phyloP scores from a whole-genome alignment of 1,140 invertebrate genomes.

The Liolophura sinensis region DNA sequence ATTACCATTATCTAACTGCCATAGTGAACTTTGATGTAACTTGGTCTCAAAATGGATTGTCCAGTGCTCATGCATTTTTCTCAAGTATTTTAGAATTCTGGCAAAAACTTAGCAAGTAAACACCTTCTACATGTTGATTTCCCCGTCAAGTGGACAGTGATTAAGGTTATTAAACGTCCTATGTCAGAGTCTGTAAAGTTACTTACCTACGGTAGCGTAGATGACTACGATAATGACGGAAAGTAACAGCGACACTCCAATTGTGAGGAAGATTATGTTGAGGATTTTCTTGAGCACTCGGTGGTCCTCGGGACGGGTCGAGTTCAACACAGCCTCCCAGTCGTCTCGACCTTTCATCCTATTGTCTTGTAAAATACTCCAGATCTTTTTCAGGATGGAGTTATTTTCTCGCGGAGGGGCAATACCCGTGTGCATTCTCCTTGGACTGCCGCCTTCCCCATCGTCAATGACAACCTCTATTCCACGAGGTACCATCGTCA shows the following conservation, averaged over 20 bases:
- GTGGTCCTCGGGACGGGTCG: constrained; percentile 27
- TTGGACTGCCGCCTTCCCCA: too few relatives aligned
- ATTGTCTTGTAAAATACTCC: constrained; percentile 26
- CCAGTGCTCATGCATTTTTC: too few relatives aligned
- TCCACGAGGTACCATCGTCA: constrained; percentile 24
- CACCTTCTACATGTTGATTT: too few relatives aligned
- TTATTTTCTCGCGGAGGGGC: constrained; percentile 15
- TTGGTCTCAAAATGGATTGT: too few relatives aligned
- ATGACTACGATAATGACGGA: constrained; percentile 32
- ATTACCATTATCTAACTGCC: too few relatives aligned
- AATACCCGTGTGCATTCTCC: too few relatives aligned
- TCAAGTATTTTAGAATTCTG: too few relatives aligned
- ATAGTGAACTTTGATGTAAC: too few relatives aligned
- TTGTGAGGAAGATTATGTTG: constrained; percentile 31
- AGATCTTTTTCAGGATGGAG: constrained; percentile 20
- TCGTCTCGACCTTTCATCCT: constrained; percentile 19
- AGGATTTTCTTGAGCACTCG: constrained; percentile 28
- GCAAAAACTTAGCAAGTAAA: too few relatives aligned
- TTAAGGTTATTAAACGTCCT: too few relatives aligned
- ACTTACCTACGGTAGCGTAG: constrained; percentile 31
- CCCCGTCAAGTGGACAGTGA: too few relatives aligned
- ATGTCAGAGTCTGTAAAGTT: too few relatives aligned
- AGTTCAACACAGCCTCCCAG: constrained; percentile 19
- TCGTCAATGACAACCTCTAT: constrained; percentile 30
- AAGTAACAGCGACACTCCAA: constrained; percentile 27